Evolutionary conservation across 2,797 vertebrate species (phyloP).

Genomic region (Sebastes jordani): DNA sequence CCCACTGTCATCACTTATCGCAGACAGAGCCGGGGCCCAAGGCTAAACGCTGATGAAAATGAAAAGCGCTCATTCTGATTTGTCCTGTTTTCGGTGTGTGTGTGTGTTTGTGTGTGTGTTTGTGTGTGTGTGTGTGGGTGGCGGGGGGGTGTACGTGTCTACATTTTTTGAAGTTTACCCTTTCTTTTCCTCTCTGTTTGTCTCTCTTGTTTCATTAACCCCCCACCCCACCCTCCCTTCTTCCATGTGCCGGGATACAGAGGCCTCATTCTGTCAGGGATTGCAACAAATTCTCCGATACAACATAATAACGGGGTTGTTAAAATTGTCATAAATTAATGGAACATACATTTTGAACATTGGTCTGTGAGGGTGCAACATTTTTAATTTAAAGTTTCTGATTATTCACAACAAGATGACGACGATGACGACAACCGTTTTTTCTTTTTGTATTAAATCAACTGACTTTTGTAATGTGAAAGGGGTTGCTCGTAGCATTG

Average conservation of each 20-base stretch:
- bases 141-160: background rate
- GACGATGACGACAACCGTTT: background rate
- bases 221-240: background rate
- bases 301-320: background rate
- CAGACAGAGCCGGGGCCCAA: constrained; percentile 68
- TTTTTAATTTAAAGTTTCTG: background rate
- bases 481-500: background rate
- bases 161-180: constrained; percentile 9
- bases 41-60: constrained; percentile 77
- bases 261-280: background rate
- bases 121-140: no score
- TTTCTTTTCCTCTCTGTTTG: background rate
- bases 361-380: background rate
- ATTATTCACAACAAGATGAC: background rate
- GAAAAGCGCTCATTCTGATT: constrained; percentile 67
- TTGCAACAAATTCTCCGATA: background rate
- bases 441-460: no score
- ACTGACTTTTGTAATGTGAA: background rate
- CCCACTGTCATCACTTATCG: constrained; percentile 76
- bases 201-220: background rate
- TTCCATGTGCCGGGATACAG: background rate
- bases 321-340: background rate
- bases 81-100: constrained; percentile 52
- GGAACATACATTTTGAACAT: background rate
- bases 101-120: no score